Evolutionary conservation across 2,797 vertebrate species (phyloP).

Genomic region (Hylomyscus alleni): DNA sequence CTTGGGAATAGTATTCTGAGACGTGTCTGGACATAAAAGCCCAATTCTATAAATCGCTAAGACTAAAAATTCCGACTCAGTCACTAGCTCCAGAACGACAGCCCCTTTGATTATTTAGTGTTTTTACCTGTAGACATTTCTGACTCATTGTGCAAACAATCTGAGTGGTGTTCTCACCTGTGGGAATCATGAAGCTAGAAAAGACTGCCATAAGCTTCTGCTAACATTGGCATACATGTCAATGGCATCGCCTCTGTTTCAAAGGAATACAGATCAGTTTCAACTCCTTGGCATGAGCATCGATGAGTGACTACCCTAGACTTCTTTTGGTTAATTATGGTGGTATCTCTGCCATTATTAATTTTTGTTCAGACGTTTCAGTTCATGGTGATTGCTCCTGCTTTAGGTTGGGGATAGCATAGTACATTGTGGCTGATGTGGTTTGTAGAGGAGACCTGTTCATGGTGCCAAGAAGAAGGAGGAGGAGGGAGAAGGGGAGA

Average conservation of each 20-base stretch:
- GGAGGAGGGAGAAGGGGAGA: too few relatives aligned
- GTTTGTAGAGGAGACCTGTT: not conserved
- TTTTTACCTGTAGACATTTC: slow-evolving; percentile 14
- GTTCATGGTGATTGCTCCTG: not conserved
- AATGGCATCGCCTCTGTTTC: slow-evolving; percentile 30
- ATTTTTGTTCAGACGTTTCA: not conserved
- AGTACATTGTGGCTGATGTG: not conserved
- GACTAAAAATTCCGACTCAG: slow-evolving; percentile 56
- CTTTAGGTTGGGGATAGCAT: not conserved
- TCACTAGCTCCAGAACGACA: slow-evolving; percentile 36
- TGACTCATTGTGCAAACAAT: slow-evolving; percentile 72
- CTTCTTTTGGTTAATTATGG: slow-evolving; percentile 10
- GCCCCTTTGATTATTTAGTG: slow-evolving; percentile 63
- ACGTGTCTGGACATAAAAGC: slow-evolving; percentile 13
- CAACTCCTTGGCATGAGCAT: not conserved
- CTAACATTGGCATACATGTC: slow-evolving; percentile 29
- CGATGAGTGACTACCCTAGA: not conserved
- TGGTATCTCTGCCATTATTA: not conserved
- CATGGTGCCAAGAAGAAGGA: not conserved
- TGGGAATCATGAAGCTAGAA: slow-evolving; percentile 36
- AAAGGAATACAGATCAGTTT: slow-evolving; percentile 11
- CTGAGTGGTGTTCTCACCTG: slow-evolving; percentile 28
- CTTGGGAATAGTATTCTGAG: slow-evolving; percentile 30
- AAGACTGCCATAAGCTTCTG: slow-evolving; percentile 16
- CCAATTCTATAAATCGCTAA: slow-evolving; percentile 45